Base-by-base conservation (phyloP, 2,797 vertebrate species). In the Perodicticus potto region DNA sequence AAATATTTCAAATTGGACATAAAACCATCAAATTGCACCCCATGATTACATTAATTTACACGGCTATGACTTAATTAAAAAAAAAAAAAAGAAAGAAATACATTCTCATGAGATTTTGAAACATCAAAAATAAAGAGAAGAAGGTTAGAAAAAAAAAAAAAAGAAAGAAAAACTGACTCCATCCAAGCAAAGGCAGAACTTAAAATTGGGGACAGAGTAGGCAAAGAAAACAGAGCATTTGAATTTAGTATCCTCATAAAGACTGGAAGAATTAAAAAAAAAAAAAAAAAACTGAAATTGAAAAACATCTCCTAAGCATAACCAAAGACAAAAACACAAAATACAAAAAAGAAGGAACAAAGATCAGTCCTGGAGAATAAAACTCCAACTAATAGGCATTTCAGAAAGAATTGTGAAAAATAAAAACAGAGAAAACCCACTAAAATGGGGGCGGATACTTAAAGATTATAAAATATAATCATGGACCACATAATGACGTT, bases 391-490 rank as follows among this genome's bases (percentile, higher is more conserved):
- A 86, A 43, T 0, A 81, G 20, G 27, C 43, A 67, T 78, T 87
- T 92, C 65, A 89, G 73, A 69, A 93, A 91, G 74, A 85, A 88
- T 61, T 32, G n/a, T 9, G 5, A 70, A 57, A 61, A 88, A 57
- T 19, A 55, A 86, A 93, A 86, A 49, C 9, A 11, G 6, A 37
- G 67, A 37, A 88, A 84, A 81, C 5, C 6, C 20, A 94, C 80
- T 57, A 32, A 77, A 12, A 57, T 53, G 12, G 65, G 1, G 2
- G 27, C 19, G 5, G 22, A 11, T 22, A 0, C 57, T 89, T 61
- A 86, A 43, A 49, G 45, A 53, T 45, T 6, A 70, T 1, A 16
- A 83, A 69, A 23, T 57, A 80, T 7, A 57, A 23, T 57, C 53
- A 57, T 57, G 53, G 4, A 53, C 22, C n/a, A 34, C 77, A 80